Conservation (phyloP, 23 tunicate species). For the Corella eumyota region DNA sequence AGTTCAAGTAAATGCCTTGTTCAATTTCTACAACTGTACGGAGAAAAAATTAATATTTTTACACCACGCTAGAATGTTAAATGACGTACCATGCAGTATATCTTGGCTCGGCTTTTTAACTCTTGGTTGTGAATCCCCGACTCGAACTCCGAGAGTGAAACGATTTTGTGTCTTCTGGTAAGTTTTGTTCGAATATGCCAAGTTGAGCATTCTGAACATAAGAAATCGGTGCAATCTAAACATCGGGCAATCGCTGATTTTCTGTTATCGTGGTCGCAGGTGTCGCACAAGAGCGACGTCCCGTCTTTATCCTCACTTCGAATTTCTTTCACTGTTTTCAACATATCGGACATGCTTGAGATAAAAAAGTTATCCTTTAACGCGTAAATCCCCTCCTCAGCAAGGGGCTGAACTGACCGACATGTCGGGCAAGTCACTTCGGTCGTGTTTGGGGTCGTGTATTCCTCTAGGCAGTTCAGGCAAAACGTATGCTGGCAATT, state of each 20-base stretch:
- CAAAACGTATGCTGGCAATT: conserved; percentile 99
- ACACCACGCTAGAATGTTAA: too few relatives aligned
- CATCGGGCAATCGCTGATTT: conserved; percentile 70
- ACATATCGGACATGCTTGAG: conserved; percentile 93
- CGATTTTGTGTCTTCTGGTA: conserved; percentile 79
- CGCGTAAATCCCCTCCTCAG: conserved; percentile 61
- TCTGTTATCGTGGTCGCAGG: conserved; percentile 83
- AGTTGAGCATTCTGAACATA: conserved; percentile 82
- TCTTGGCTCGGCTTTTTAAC: conserved; percentile 82
- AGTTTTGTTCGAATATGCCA: conserved; percentile 94
- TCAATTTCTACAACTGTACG: too few relatives aligned
- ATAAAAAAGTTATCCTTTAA: conserved; percentile 90
- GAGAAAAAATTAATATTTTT: too few relatives aligned
- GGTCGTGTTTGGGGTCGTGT: conserved; percentile 77
- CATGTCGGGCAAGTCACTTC: conserved; percentile 83
- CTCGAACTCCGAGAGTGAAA: conserved; percentile 76
- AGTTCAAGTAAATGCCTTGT: too few relatives aligned
- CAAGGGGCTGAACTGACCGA: conserved; percentile 66
- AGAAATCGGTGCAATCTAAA: conserved; percentile 90
- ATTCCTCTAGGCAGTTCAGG: conserved; percentile 88
- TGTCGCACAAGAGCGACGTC: conserved; percentile 87
- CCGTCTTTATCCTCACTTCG: conserved; percentile 82
- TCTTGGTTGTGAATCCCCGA: conserved; percentile 95
- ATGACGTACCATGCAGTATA: conserved; percentile 92
- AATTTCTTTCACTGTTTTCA: conserved; percentile 91